A percentile compares a stretch with the other conserved stretches of the same genome.
Evolutionary conservation across 2,797 vertebrate genomes (phyloP).

Genomic region (Liparis tanakae): DNA sequence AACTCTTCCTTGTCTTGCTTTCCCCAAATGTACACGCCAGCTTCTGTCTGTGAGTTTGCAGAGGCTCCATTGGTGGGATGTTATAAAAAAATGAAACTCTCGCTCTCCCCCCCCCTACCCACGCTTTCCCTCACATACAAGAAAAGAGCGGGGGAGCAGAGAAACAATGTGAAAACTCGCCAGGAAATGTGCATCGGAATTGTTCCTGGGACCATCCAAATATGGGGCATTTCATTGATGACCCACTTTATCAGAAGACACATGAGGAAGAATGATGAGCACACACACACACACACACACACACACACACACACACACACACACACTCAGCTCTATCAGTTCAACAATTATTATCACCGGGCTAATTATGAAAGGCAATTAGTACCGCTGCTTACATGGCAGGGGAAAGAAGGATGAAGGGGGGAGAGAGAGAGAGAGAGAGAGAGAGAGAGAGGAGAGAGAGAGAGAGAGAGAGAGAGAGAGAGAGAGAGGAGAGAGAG

Average conservation of each 20-base stretch:
- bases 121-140: background rate
- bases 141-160: slow-evolving; percentile 10
- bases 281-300: slow-evolving; percentile 14
- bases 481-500: slow-evolving; percentile 30
- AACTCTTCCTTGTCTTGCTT: slow-evolving; percentile 79
- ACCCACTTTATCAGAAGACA: slow-evolving; percentile 79
- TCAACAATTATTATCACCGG: slow-evolving; percentile 82
- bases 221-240: slow-evolving; percentile 74
- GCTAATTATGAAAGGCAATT: slow-evolving; percentile 89
- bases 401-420: slow-evolving; percentile 54
- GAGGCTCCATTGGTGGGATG: slow-evolving; percentile 51
- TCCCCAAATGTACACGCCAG: slow-evolving; percentile 74
- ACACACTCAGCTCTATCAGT: slow-evolving; percentile 70
- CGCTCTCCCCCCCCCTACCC: background rate
- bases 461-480: slow-evolving; percentile 12
- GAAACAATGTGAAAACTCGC: slow-evolving; percentile 46
- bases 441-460: slow-evolving; percentile 25
- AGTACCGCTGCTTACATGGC: slow-evolving; percentile 77
- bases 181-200: slow-evolving; percentile 39
- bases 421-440: slow-evolving; percentile 15
- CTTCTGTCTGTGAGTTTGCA: slow-evolving; percentile 63
- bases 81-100: slow-evolving; percentile 28
- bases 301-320: slow-evolving; percentile 15
- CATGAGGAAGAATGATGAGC: slow-evolving; percentile 58
- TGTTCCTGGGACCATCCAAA: slow-evolving; percentile 67